phyloP scores from a whole-genome alignment of 2,797 vertebrate species.

The Dromococcyx pavoninus region DNA sequence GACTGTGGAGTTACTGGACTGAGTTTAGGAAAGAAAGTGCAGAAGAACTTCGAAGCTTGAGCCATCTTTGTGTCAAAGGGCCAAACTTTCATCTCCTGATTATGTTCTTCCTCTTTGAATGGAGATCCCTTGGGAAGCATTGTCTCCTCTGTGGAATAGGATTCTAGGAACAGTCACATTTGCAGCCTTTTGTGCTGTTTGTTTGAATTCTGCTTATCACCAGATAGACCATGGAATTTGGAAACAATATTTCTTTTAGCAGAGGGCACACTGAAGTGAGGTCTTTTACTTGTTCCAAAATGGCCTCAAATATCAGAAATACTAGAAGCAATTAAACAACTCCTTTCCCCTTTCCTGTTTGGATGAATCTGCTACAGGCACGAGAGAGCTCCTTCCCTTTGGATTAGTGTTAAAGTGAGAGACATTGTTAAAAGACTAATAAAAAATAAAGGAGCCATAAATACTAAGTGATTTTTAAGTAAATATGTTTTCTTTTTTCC shows the following conservation, averaged over 20 bases:
- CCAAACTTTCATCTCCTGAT: constrained; percentile 18
- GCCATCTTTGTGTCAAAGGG: not conserved
- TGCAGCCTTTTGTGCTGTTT: not conserved
- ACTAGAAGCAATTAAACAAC: constrained; percentile 18
- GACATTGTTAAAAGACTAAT: constrained; percentile 72
- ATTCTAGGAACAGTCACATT: not conserved
- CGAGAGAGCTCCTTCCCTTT: constrained; percentile 45
- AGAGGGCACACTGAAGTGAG: not conserved
- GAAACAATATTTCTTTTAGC: not conserved
- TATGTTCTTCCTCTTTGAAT: not conserved
- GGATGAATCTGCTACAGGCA: constrained; percentile 47
- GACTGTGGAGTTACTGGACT: not conserved
- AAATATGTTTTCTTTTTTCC: constrained; percentile 31
- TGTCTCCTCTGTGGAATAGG: not conserved
- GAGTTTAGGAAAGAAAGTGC: constrained; percentile 27
- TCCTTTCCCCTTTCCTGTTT: not conserved
- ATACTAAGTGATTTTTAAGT: constrained; percentile 75
- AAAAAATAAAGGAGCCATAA: constrained; percentile 72
- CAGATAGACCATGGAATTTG: not conserved
- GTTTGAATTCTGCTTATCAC: not conserved
- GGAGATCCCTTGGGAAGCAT: not conserved
- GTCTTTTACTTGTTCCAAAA: constrained; percentile 44
- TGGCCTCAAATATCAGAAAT: constrained; percentile 34
- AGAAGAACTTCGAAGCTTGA: not conserved
- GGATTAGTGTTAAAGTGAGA: constrained; percentile 72